Base-by-base conservation (phyloP, 2,113 vertebrate species). In the Gracilinanus agilis region DNA sequence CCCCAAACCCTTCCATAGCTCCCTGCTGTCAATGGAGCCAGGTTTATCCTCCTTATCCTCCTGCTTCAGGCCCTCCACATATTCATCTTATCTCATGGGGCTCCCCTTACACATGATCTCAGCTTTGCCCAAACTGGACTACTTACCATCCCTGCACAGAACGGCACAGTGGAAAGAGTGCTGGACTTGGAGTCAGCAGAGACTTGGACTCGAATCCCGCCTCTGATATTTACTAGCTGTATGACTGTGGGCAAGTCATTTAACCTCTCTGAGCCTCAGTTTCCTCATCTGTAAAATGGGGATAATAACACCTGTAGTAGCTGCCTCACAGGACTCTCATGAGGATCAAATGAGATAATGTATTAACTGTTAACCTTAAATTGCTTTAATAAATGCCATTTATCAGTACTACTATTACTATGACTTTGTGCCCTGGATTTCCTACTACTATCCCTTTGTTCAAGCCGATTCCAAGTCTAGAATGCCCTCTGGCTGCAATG, bases 211-310 rank as follows among this genome's bases (percentile, higher is more conserved):
- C 67, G 67, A 83, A 83, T 83, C n/a, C 67, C 67, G 19, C 67
- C 67, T 83, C 67, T 83, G 67, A 83, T 83, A 83, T 40, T 83
- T 83, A 83, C 67, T 83, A 83, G 67, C 67, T 83, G 67, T 83
- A 40, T 83, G 67, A 83, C 67, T 83, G n/a, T 83, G 67, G 67
- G 67, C 67, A 83, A 83, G 67, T 83, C 67, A 83, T 83, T 40
- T 83, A 83, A 83, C 67, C 67, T 83, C 67, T 83, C 67, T 83
- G 67, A 83, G 67, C 34, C 67, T 83, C 67, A 83, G 67, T 40
- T 83, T 83, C n/a, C 67, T 83, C 67, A 83, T 83, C 67, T 83
- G 67, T 83, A 83, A 83, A 83, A 83, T 40, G 67, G 67, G 67
- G 67, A 83, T 40, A 83, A 83, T 83, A n/a, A 83, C 23, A 83